A percentile compares a stretch with the other conserved stretches of the same genome.
Evolutionary conservation across 2,113 vertebrate genomes (phyloP).

Genomic region (Limanda limanda): DNA sequence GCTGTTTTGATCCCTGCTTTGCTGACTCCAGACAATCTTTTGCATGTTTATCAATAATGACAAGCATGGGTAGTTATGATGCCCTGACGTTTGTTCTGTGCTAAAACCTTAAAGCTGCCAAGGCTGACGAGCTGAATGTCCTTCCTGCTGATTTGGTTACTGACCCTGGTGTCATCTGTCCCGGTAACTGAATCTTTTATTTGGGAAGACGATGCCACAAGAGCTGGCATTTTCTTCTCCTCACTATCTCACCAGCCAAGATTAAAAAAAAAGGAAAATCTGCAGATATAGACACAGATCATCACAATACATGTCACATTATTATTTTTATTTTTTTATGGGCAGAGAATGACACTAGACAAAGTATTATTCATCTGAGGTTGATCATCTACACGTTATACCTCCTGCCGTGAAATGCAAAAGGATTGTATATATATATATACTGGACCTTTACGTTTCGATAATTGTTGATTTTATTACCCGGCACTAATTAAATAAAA

Average conservation of each 20-base stretch:
- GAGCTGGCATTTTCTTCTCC: not conserved
- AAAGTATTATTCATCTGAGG: too few species aligned
- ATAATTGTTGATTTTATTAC: not conserved
- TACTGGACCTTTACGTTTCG: too few species aligned
- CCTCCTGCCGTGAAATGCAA: too few species aligned
- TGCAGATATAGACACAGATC: too few species aligned
- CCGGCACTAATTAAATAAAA: not conserved
- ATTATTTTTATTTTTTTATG: too few species aligned
- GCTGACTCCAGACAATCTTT: not conserved
- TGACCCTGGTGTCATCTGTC: slow-evolving; percentile 20
- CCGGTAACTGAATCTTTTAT: slow-evolving; percentile 22
- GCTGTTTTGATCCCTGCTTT: not conserved
- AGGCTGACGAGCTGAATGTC: not conserved
- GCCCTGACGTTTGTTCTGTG: slow-evolving; percentile 1
- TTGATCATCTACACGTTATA: too few species aligned
- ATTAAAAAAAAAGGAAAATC: too few species aligned
- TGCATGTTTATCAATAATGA: not conserved
- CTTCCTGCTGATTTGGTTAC: slow-evolving; percentile 35
- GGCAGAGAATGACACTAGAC: too few species aligned
- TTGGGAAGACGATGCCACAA: not conserved
- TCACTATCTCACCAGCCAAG: not conserved
- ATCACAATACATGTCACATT: too few species aligned
- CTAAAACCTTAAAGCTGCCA: not conserved
- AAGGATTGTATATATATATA: too few species aligned
- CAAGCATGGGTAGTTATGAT: not conserved